Evolutionary conservation across 1,140 invertebrate species (phyloP), one percentile per base, ranked within the genome.

Genomic region (Cyclargus thomasi): DNA sequence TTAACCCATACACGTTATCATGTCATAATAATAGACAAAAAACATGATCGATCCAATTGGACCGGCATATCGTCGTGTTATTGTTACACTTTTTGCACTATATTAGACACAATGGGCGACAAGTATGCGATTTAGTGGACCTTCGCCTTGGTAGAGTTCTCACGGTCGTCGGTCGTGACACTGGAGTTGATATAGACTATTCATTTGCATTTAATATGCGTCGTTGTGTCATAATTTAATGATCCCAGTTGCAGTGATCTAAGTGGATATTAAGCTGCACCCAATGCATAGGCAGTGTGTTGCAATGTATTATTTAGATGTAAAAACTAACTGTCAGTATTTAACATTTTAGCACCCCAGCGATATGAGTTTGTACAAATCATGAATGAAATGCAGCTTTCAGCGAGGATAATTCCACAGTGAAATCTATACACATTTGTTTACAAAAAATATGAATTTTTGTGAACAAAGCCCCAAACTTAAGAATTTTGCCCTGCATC

Each of bases 101-200:
- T 36, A 63, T 64, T 29, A 57, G 62, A 65, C 67, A 71, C 70
- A 68, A 71, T 71, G 57, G 66, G 20, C 63, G 70, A 65, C 64
- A 59, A 59, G 55, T 59, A 59, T 59, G 64, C 62, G 64, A 72
- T 72, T 72, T 69, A 16, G 67, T 68, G 64, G n/a, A 69, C 69
- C 70, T 74, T 76, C 70, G 67, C 74, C 72, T 76, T 74, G 74
- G 70, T 29, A 62, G 35, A 23, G 63, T 76, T 76, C 74, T 76
- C 74, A 76, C 74, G 74, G 70, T 76, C 74, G 59, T 69, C 74
- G 74, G 70, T 76, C 74, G 57, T 72, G 72, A 76, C 74, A 74
- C 70, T 74, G 72, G 36, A 62, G 23, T 59, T 23, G n/a, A 21
- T 21, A 20, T 21, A 53, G 62, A 8, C 23, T 68, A 53, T 65